A percentile compares a stretch with the other conserved stretches of the same genome.
Evolutionary conservation across 2,888 invertebrate species (phyloP).

Genomic region (Dione vanillae): DNA sequence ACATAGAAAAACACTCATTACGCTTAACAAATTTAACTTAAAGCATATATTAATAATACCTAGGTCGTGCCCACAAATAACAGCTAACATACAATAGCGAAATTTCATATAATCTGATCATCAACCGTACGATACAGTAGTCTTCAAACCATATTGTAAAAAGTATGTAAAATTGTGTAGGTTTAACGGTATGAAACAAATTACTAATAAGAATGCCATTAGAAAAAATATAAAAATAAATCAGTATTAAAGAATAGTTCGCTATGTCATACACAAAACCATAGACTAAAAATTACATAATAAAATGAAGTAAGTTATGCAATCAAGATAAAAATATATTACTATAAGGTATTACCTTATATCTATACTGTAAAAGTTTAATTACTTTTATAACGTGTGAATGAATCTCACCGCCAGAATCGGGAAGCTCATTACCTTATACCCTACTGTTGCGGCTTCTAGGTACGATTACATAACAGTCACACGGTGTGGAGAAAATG

Average conservation of each 20-base stretch:
- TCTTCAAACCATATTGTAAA: neutral
- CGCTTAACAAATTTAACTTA: too few species aligned
- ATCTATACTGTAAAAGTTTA: constrained; percentile 10
- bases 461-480: constrained; percentile 22
- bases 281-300: constrained; percentile 1
- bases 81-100: too few species aligned
- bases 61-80: too few species aligned
- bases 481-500: constrained; percentile 47
- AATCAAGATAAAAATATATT: neutral
- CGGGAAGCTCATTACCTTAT: constrained; percentile 34
- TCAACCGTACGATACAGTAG: too few species aligned
- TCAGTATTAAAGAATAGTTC: neutral
- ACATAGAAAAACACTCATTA: too few species aligned
- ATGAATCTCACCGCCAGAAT: constrained; percentile 38
- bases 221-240: neutral
- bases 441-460: constrained; percentile 10
- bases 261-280: neutral
- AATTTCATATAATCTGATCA: too few species aligned
- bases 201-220: neutral
- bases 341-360: too few species aligned
- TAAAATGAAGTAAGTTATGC: constrained; percentile 8
- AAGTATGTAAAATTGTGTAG: neutral
- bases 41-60: too few species aligned
- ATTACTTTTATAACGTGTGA: constrained; percentile 15
- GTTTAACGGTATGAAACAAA: neutral